These are phyloP conservation scores for Harpalus rufipes DNA, from an alignment of 2,888 invertebrate species.

Conservation along the genomic window DNA sequence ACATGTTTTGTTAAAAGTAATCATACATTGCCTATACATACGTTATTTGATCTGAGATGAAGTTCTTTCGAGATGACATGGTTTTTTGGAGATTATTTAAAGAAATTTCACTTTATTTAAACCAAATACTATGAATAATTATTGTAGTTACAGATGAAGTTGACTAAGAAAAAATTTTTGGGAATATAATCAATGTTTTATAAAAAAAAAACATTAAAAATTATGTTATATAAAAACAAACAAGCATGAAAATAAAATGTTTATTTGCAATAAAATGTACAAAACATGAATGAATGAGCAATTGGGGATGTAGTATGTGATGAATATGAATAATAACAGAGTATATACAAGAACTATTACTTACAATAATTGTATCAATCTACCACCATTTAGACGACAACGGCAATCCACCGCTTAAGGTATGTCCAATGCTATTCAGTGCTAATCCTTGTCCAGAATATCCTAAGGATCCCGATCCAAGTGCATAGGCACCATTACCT, in stretches of 20 bases:
- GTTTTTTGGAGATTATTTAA: too few relatives aligned
- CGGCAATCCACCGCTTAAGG: background rate
- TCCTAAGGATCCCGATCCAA: constrained; percentile 75
- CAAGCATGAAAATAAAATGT: constrained; percentile 7
- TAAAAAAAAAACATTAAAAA: too few relatives aligned
- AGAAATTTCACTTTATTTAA: too few relatives aligned
- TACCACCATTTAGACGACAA: constrained; percentile 30
- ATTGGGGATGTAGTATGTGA: background rate
- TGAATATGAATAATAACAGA: constrained; percentile 1
- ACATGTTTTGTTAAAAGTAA: too few relatives aligned
- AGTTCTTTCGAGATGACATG: too few relatives aligned
- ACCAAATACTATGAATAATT: too few relatives aligned
- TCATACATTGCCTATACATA: too few relatives aligned
- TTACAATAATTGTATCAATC: background rate
- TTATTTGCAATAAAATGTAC: constrained; percentile 1
- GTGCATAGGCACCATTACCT: constrained; percentile 74
- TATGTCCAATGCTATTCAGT: background rate
- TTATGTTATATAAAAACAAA: background rate
- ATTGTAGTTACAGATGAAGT: too few relatives aligned
- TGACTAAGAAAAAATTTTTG: too few relatives aligned
- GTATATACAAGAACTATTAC: constrained; percentile 32
- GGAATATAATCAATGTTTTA: too few relatives aligned
- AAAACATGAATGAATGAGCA: constrained; percentile 8
- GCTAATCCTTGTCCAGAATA: constrained; percentile 68
- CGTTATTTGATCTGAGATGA: too few relatives aligned